A percentile compares a stretch with the other conserved stretches of the same genome.
These are phyloP conservation scores for Rhineura floridana DNA, from an alignment of 2,113 vertebrate species.

Conservation along the genomic window DNA sequence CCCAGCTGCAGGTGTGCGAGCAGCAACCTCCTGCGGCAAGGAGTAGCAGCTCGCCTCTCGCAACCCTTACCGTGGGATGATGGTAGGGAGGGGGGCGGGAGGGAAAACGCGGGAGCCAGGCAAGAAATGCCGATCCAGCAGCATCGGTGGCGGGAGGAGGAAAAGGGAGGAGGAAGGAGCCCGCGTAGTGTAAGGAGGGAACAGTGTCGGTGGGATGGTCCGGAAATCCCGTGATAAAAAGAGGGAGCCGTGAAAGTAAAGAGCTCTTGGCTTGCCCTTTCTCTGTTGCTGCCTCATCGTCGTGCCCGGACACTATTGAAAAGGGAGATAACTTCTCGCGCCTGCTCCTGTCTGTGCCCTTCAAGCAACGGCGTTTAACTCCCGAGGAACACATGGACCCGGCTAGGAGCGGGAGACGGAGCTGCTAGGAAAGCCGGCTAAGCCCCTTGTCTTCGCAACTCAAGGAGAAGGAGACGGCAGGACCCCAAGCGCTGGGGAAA, in stretches of 20 bases:
- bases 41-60: neutral
- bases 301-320: conserved; percentile 2
- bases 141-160: conserved; percentile 7
- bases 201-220: conserved; percentile 67
- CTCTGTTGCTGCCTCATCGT: conserved; percentile 8
- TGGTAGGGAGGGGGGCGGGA: neutral
- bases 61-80: neutral
- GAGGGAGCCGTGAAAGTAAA: conserved; percentile 50
- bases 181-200: conserved; percentile 56
- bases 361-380: neutral
- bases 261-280: neutral
- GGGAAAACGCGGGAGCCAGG: neutral
- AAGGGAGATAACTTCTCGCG: conserved; percentile 14
- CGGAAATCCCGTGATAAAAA: conserved; percentile 72
- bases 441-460: conserved; percentile 13
- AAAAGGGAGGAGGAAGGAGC: conserved; percentile 38
- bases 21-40: conserved; percentile 8
- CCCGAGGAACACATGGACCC: conserved; percentile 46
- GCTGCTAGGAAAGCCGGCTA: conserved; percentile 19
- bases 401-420: conserved; percentile 25
- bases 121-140: conserved; percentile 39
- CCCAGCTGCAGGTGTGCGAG: neutral
- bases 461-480: neutral
- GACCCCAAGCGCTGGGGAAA: neutral
- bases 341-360: neutral